Conservation (phyloP, 2,888 invertebrate species). For the Aethes cnicana region DNA sequence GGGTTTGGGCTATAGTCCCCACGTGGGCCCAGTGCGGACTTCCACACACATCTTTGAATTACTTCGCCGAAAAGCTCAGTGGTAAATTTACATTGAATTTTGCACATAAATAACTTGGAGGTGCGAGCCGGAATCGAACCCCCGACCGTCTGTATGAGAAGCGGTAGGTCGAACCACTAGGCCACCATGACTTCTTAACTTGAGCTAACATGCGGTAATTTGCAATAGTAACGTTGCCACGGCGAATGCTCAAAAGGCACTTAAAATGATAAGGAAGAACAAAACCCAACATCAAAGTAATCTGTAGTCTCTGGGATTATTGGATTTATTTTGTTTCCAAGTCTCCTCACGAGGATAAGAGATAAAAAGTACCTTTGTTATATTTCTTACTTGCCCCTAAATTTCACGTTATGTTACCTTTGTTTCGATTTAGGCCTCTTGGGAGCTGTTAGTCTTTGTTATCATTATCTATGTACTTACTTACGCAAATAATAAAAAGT, state of each 20-base stretch:
- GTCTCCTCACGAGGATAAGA: constrained; percentile 40
- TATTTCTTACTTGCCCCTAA: constrained; percentile 35
- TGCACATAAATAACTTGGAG: too few species aligned
- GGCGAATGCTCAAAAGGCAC: constrained; percentile 39
- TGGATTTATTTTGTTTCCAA: constrained; percentile 47
- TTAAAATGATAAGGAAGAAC: constrained; percentile 40
- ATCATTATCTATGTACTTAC: neutral
- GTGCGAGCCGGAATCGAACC: too few species aligned
- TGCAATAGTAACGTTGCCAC: constrained; percentile 2
- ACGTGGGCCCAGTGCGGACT: too few species aligned
- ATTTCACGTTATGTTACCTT: constrained; percentile 37
- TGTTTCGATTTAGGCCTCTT: constrained; percentile 6
- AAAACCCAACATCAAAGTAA: constrained; percentile 51
- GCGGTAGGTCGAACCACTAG: too few species aligned
- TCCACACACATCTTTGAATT: too few species aligned
- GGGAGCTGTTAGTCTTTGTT: constrained; percentile 8
- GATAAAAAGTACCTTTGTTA: constrained; percentile 47
- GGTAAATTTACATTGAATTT: too few species aligned
- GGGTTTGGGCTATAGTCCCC: too few species aligned
- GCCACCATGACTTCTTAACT: too few species aligned
- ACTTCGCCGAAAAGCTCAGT: too few species aligned
- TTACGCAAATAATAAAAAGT: too few species aligned
- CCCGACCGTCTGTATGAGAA: too few species aligned
- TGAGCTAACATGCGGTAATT: constrained; percentile 9
- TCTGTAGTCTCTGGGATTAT: constrained; percentile 47